Evolutionary conservation across 1,140 invertebrate genomes (phyloP), one percentile per base, ranked within the genome.

Genomic region (Saccostrea glomerata): DNA sequence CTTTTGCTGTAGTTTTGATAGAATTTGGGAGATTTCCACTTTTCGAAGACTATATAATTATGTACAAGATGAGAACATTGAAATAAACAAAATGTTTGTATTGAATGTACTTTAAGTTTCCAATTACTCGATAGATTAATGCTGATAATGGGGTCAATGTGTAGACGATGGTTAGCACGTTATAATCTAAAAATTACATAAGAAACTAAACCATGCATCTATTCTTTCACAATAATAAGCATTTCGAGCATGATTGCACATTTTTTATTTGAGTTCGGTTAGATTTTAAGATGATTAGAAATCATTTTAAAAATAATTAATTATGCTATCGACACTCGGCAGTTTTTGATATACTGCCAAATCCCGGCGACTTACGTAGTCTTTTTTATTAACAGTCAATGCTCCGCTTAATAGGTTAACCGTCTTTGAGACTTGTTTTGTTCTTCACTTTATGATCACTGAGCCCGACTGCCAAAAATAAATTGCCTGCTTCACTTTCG

Each of bases 271-370:
- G 25, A 77, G 23, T 77, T 15, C 13, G 23, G 30, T 77, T 36
- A 77, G 70, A 77, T 77, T 77, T 77, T 40, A 77, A 77, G 70
- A 77, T 77, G 70, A 77, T 77, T 77, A 77, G 23, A 77, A 77
- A n/a, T 9, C 25, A 15, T 77, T 77, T 17, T 15, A 77, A 36
- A 13, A 77, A 77, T 36, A 23, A 36, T 77, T 77, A 77, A 77
- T 77, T 77, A 77, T 36, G 25, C 25, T 77, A 77, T 77, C 70
- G 70, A 30, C 70, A 77, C 70, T 77, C 70, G 23, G 23, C 25
- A 17, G 70, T 13, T 77, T 77, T 77, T 77, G 70, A 30, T 25
- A 6, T 77, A 2, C 4, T 77, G 70, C 70, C 70, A 77, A 77
- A 77, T 77, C 70, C 11, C 15, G 9, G 25, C 23, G 70, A 77